These are phyloP conservation scores for Petrophora chlorosata DNA, from an alignment of 2,888 invertebrate genomes.

Conservation along the genomic window DNA sequence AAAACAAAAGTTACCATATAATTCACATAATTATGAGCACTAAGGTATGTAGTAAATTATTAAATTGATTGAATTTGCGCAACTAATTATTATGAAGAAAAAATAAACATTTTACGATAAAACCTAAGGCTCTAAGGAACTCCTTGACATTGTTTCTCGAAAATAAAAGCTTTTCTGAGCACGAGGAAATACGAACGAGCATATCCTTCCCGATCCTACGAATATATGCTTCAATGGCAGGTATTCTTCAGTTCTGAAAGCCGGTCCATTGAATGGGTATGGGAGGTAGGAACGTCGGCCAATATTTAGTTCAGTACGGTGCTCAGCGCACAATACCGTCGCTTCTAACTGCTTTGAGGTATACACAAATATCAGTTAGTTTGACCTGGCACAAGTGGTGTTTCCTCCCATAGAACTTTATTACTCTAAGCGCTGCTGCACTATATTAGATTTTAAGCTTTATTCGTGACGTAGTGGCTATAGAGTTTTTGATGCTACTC, in stretches of 20 bases:
- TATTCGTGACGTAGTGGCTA: too few relatives aligned
- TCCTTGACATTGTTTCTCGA: neutral
- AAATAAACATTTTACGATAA: too few relatives aligned
- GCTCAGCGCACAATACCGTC: conserved; percentile 23
- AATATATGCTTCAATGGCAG: conserved; percentile 9
- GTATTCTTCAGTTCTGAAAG: conserved; percentile 19
- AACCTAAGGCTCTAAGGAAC: neutral
- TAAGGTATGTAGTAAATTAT: too few relatives aligned
- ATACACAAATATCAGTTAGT: conserved; percentile 43
- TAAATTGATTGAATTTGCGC: too few relatives aligned
- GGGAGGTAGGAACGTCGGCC: conserved; percentile 30
- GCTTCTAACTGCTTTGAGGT: conserved; percentile 22
- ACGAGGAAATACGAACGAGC: conserved; percentile 1
- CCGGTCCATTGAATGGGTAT: conserved; percentile 19
- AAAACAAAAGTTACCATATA: too few relatives aligned
- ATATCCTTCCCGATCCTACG: conserved; percentile 3
- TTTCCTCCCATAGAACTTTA: conserved; percentile 41
- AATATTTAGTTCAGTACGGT: conserved; percentile 37
- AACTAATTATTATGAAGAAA: too few relatives aligned
- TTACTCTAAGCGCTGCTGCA: conserved; percentile 23
- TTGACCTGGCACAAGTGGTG: conserved; percentile 31
- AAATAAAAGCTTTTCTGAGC: neutral
- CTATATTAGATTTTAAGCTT: conserved; percentile 9
- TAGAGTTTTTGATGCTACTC: too few relatives aligned
- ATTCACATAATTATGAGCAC: too few relatives aligned